These are phyloP conservation scores for Brachionus koreanus DNA, from an alignment of 1,140 invertebrate genomes.

Conservation along the genomic window DNA sequence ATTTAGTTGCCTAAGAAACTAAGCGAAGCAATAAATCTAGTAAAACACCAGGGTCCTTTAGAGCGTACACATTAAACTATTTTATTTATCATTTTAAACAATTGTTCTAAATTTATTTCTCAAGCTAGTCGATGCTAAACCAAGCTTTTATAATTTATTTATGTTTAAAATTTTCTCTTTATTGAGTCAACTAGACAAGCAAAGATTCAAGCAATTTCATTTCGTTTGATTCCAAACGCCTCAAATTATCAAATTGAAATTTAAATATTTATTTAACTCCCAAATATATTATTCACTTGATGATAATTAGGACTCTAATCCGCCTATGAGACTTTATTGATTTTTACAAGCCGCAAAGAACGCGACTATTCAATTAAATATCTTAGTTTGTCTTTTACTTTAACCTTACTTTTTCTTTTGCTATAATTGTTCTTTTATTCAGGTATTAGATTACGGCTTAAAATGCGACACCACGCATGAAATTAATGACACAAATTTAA, in stretches of 20 bases:
- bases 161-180: too few species aligned
- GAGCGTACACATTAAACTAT: neutral
- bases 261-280: constrained; percentile 14
- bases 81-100: neutral
- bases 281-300: neutral
- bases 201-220: neutral
- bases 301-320: neutral
- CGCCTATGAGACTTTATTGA: neutral
- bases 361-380: constrained; percentile 21
- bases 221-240: neutral
- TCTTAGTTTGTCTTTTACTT: constrained; percentile 12
- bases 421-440: neutral
- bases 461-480: constrained; percentile 18
- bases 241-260: constrained; percentile 3
- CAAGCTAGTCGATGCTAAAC: neutral
- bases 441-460: constrained; percentile 5
- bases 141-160: neutral
- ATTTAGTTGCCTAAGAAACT: constrained; percentile 22
- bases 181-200: neutral
- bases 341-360: neutral
- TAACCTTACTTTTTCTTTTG: neutral
- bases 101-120: neutral
- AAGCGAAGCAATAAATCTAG: neutral
- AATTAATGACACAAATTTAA: constrained; percentile 11
- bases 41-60: neutral